Conservation (phyloP, 2,888 invertebrate species). For the Sinopyrophorus schimmeli region DNA sequence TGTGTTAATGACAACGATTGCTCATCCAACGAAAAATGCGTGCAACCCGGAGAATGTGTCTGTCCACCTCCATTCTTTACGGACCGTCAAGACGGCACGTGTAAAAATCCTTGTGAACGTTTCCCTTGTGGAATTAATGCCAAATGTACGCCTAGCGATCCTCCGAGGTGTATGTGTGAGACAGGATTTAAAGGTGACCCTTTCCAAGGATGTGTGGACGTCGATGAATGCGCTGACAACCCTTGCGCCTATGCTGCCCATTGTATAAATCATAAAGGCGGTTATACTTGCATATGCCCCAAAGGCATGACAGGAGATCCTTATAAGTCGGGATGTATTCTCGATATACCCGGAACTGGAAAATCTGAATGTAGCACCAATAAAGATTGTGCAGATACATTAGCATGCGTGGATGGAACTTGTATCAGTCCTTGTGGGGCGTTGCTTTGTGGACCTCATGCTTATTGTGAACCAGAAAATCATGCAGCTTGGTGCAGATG, state of each 20-base stretch:
- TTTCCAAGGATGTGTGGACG: slow-evolving; percentile 79
- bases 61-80: slow-evolving; percentile 90
- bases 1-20: slow-evolving; percentile 85
- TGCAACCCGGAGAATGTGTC: slow-evolving; percentile 88
- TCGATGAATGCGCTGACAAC: slow-evolving; percentile 82
- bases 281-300: slow-evolving; percentile 84
- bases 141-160: slow-evolving; percentile 86
- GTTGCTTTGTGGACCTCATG: slow-evolving; percentile 79
- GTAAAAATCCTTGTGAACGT: slow-evolving; percentile 90
- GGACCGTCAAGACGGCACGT: slow-evolving; percentile 81
- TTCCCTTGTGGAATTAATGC: slow-evolving; percentile 89
- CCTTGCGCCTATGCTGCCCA: slow-evolving; percentile 89
- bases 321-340: slow-evolving; percentile 78
- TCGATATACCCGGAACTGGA: slow-evolving; percentile 58
- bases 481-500: slow-evolving; percentile 91
- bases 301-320: slow-evolving; percentile 83
- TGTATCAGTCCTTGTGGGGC: slow-evolving; percentile 82
- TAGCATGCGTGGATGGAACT: slow-evolving; percentile 76
- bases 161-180: slow-evolving; percentile 87
- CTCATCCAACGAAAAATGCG: slow-evolving; percentile 83
- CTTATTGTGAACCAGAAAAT: slow-evolving; percentile 84
- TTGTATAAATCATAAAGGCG: slow-evolving; percentile 84
- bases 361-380: slow-evolving; percentile 72
- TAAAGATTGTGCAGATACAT: slow-evolving; percentile 77
- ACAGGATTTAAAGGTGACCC: slow-evolving; percentile 87